Percentiles rank a stretch among this genome's conserved stretches.
Evolutionary conservation across 2,888 invertebrate genomes (phyloP).

Genomic region (Zygothrica quintamaculata): DNA sequence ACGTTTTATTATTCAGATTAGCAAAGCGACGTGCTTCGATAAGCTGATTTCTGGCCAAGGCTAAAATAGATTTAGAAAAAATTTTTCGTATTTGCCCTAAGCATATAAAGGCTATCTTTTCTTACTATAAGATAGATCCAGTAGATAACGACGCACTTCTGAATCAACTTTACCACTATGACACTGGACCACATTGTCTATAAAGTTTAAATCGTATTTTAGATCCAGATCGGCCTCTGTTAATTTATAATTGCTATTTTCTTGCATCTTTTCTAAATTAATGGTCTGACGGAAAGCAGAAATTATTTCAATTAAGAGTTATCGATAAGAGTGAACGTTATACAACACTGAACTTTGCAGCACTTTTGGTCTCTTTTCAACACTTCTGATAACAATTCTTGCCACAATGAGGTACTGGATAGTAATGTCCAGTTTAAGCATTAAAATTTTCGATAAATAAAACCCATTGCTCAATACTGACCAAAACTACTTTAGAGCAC

Average conservation of each 20-base stretch:
- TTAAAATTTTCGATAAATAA: constrained; percentile 28
- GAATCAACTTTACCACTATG: background rate
- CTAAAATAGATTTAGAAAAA: too few relatives aligned
- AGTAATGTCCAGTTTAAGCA: background rate
- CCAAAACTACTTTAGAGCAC: background rate
- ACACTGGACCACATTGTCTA: constrained; percentile 13
- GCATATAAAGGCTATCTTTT: background rate
- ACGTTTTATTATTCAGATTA: constrained; percentile 18
- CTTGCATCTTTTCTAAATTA: too few relatives aligned
- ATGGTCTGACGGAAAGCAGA: too few relatives aligned
- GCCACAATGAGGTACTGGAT: too few relatives aligned
- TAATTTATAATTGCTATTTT: constrained; percentile 7
- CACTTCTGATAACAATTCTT: too few relatives aligned
- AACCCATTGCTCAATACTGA: constrained; percentile 27
- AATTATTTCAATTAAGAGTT: too few relatives aligned
- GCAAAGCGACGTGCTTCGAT: constrained; percentile 34
- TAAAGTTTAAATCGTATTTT: constrained; percentile 5
- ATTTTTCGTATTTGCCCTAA: too few relatives aligned
- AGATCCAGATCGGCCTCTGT: constrained; percentile 4
- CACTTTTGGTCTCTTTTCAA: too few relatives aligned
- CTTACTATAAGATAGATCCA: constrained; percentile 36
- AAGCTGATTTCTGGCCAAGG: constrained; percentile 27
- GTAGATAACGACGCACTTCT: constrained; percentile 14
- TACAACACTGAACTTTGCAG: background rate
- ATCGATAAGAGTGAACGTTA: too few relatives aligned